A percentile compares a stretch with the other conserved stretches of the same genome.
These are phyloP conservation scores for Drosophila kanekoi DNA, from an alignment of 2,888 invertebrate species.

Conservation along the genomic window DNA sequence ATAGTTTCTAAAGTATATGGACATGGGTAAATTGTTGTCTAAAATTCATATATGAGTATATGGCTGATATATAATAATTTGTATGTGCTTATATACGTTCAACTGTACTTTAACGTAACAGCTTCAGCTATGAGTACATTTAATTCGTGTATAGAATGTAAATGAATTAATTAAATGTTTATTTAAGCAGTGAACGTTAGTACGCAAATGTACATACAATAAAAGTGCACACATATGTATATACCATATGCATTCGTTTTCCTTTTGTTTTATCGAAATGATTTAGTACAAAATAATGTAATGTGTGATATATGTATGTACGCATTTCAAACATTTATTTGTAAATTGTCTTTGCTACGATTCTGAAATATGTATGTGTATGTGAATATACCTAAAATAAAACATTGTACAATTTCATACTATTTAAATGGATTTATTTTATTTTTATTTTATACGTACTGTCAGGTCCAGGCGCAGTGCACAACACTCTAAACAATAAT, in stretches of 20 bases:
- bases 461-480: no score
- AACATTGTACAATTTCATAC: no score
- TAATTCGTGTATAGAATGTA: constrained; percentile 40
- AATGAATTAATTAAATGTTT: constrained; percentile 38
- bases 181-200: constrained; percentile 16
- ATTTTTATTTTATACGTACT: no score
- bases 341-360: not conserved
- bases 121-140: constrained; percentile 27
- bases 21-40: constrained; percentile 6
- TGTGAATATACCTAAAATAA: not conserved
- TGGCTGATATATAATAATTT: not conserved
- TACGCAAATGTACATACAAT: constrained; percentile 1
- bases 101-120: not conserved
- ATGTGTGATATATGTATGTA: not conserved
- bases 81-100: constrained; percentile 2
- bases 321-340: not conserved
- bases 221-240: constrained; percentile 3
- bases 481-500: no score
- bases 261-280: not conserved
- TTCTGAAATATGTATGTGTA: not conserved
- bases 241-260: not conserved
- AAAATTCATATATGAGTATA: not conserved
- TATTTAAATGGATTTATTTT: no score
- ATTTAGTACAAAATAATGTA: constrained; percentile 13
- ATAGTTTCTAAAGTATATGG: constrained; percentile 10